Conservation (phyloP, 2,888 invertebrate genomes). For the Eupelmus urozonus region DNA sequence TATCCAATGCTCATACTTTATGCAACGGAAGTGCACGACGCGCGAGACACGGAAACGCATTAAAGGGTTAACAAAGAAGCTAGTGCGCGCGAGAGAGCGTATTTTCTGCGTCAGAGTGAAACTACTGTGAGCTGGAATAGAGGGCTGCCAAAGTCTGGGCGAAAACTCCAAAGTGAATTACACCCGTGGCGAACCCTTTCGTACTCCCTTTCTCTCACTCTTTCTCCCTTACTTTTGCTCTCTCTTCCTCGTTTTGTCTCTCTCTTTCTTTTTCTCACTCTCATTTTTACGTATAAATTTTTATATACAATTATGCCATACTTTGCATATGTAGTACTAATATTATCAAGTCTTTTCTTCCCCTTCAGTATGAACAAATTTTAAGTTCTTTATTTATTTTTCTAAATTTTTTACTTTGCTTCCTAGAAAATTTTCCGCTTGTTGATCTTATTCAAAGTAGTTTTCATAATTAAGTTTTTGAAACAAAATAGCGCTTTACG, state of each 20-base stretch:
- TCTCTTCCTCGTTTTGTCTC: not conserved
- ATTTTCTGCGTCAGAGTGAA: no score
- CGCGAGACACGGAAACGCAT: no score
- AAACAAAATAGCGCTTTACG: no score
- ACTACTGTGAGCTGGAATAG: not conserved
- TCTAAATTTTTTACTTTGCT: not conserved
- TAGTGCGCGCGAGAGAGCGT: no score
- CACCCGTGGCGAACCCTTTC: not conserved
- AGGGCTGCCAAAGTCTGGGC: slow-evolving; percentile 30
- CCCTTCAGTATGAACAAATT: not conserved
- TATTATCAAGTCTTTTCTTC: not conserved
- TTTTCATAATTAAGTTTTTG: no score
- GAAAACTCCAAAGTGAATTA: slow-evolving; percentile 43
- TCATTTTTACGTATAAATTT: not conserved
- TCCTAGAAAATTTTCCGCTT: no score
- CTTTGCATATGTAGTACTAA: no score
- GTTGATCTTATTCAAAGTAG: no score
- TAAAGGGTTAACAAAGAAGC: slow-evolving; percentile 27
- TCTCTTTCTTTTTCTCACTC: slow-evolving; percentile 5
- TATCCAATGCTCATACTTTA: not conserved
- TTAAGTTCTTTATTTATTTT: not conserved
- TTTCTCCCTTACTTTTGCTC: slow-evolving; percentile 6
- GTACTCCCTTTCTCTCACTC: not conserved
- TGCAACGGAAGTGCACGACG: not conserved
- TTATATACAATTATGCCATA: no score